These are phyloP conservation scores for roundworm (Caenorhabditis elegans) DNA, from an alignment of 1,140 invertebrate species.

Conservation along the genomic window DNA sequence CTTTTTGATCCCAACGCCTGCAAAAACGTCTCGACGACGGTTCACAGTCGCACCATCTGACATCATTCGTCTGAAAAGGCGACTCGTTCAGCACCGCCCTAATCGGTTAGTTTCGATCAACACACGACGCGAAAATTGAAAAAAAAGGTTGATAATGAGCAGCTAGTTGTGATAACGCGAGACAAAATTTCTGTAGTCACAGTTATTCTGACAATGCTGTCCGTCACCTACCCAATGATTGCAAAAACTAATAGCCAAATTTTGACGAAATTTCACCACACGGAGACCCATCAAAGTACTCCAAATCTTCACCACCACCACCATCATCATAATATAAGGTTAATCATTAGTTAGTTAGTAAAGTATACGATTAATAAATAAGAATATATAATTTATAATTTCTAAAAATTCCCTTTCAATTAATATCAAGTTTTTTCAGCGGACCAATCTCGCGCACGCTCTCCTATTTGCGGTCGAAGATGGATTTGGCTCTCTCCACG, in stretches of 20 bases:
- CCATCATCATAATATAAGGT: neutral
- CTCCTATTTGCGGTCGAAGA: slow-evolving; percentile 23
- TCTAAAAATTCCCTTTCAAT: too few species aligned
- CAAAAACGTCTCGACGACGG: neutral
- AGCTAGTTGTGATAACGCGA: slow-evolving; percentile 12
- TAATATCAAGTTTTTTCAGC: neutral
- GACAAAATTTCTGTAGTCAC: slow-evolving; percentile 25
- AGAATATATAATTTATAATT: neutral
- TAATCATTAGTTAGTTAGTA: too few species aligned
- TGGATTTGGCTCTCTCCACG: slow-evolving; percentile 28
- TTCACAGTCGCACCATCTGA: neutral
- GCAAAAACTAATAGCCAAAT: slow-evolving; percentile 15
- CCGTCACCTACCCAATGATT: slow-evolving; percentile 10
- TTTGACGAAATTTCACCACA: neutral
- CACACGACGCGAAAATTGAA: neutral
- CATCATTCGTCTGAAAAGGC: slow-evolving; percentile 2
- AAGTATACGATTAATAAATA: too few species aligned
- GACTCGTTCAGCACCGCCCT: slow-evolving; percentile 2
- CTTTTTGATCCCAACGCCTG: neutral
- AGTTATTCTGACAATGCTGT: slow-evolving; percentile 23
- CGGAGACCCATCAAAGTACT: neutral
- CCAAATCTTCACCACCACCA: neutral
- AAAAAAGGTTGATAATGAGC: neutral
- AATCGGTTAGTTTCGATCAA: slow-evolving; percentile 23
- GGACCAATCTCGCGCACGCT: slow-evolving; percentile 9